Base-by-base conservation (phyloP, 2,888 invertebrate genomes). In the Pterobdella sp. region DNA sequence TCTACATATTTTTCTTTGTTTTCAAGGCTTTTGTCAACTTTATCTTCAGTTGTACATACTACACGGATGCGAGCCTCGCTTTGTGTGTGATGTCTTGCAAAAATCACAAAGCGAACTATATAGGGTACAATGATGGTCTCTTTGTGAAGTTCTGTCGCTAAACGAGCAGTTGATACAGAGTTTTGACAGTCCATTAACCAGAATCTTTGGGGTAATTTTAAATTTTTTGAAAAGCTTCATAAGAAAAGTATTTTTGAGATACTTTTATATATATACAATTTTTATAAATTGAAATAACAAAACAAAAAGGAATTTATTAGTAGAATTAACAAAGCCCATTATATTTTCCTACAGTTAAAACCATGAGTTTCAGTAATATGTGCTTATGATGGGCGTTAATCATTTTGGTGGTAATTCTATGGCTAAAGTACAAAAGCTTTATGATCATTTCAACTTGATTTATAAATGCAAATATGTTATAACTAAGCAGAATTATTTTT, bases 1-100 rank as follows among this genome's bases (percentile, higher is more conserved):
- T 98, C 96, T n/a, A 90, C 90, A 84, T 96, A 98, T 79, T 95
- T 82, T 77, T 84, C 83, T 77, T 86, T 85, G 76, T 84, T 84
- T 84, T 98, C 98, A 73, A 98, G 86, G 0, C 97, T 96, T 84
- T 98, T 99, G 81, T 99, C 97, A 82, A 98, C 96, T 81, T 93
- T 94, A 83, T 99, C 98, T 83, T 99, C 98, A 26, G 98, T 98
- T 89, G 98, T 97, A 84, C 98, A 98, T 87, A 98, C 99, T 81
- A 98, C 93, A 56, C 97, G 88, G 68, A 97, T 78, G 49, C 81
- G 80, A 66, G 84, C 82, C 60, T 77, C 76, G 60, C 66, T 72
- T 36, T 71, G 73, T 31, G 72, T 71, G 49, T 93, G 90, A 75
- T 97, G 90, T 85, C 98, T 96, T 3, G 96, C 94, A 84, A 97